These are phyloP conservation scores for Crambe crambe DNA, from an alignment of 37 sponge, comb jelly and placozoan species.

Conservation along the genomic window DNA sequence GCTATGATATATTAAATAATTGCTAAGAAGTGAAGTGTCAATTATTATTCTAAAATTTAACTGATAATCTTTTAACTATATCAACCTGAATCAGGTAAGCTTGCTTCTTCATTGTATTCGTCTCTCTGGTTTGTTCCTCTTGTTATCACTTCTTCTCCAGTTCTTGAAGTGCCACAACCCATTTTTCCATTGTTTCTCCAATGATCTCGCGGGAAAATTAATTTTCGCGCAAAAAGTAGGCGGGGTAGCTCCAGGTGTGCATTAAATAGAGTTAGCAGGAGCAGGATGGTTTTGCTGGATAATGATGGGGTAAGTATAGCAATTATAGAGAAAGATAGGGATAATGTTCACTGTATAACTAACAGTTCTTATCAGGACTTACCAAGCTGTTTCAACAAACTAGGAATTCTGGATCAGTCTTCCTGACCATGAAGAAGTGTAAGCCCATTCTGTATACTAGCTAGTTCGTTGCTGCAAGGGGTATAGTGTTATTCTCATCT, in stretches of 20 bases:
- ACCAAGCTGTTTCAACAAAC: slow-evolving; percentile 63
- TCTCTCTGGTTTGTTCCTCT: too few relatives aligned
- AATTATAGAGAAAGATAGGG: background rate
- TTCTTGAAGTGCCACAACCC: too few relatives aligned
- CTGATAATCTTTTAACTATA: too few relatives aligned
- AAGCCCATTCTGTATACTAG: background rate
- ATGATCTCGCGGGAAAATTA: too few relatives aligned
- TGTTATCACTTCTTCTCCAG: too few relatives aligned
- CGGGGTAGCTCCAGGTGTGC: background rate
- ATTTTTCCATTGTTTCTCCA: too few relatives aligned
- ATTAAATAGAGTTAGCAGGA: background rate
- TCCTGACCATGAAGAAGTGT: slow-evolving; percentile 85
- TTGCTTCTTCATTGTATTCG: too few relatives aligned
- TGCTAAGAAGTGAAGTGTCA: too few relatives aligned
- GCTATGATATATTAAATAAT: too few relatives aligned
- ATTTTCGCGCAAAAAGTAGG: too few relatives aligned
- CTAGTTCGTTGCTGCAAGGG: background rate
- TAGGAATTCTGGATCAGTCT: slow-evolving; percentile 58
- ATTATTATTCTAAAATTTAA: too few relatives aligned
- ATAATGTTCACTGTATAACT: background rate
- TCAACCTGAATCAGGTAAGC: too few relatives aligned
- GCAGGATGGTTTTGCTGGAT: slow-evolving; percentile 56
- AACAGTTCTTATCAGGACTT: slow-evolving; percentile 63
- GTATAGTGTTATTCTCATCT: background rate
- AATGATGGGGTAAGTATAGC: slow-evolving; percentile 60